Conservation (phyloP, 92 coral and sea anemone species). For the Zoanthus solanderi region DNA sequence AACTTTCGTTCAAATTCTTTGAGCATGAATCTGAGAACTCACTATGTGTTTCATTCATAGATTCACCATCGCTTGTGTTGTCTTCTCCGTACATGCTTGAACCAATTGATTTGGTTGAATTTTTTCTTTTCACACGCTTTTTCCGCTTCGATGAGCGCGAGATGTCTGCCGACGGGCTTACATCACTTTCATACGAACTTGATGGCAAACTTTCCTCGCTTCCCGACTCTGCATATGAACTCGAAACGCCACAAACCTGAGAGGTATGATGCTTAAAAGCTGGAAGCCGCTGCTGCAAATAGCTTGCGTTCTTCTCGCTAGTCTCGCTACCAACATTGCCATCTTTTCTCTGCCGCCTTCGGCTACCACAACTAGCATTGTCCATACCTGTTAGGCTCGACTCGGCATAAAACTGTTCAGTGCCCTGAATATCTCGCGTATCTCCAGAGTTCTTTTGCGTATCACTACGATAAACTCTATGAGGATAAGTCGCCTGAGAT, state of each 20-base stretch:
- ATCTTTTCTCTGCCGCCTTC: constrained; percentile 50
- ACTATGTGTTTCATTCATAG: constrained; percentile 64
- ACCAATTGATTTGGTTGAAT: constrained; percentile 84
- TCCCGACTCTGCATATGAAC: constrained; percentile 77
- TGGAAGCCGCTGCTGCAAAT: constrained; percentile 39
- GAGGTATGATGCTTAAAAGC: constrained; percentile 48
- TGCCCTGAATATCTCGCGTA: constrained; percentile 64
- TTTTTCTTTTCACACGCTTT: constrained; percentile 84
- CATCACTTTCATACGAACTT: constrained; percentile 78
- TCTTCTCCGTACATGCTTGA: constrained; percentile 90
- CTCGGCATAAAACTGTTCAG: constrained; percentile 53
- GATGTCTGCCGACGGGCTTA: constrained; percentile 74
- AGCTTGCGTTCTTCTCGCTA: constrained; percentile 25
- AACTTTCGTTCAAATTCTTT: constrained; percentile 21
- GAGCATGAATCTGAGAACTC: constrained; percentile 46
- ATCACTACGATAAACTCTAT: constrained; percentile 70
- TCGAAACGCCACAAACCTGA: constrained; percentile 41
- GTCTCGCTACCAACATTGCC: constrained; percentile 35
- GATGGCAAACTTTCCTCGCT: constrained; percentile 60
- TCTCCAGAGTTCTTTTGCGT: constrained; percentile 78
- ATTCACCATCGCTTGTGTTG: constrained; percentile 86
- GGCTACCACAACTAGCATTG: constrained; percentile 47
- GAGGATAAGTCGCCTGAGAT: constrained; percentile 59
- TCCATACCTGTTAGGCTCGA: constrained; percentile 54
- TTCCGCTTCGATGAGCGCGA: constrained; percentile 82